Conservation (phyloP, 2,888 invertebrate species). For the Carpatolechia fugitivella region DNA sequence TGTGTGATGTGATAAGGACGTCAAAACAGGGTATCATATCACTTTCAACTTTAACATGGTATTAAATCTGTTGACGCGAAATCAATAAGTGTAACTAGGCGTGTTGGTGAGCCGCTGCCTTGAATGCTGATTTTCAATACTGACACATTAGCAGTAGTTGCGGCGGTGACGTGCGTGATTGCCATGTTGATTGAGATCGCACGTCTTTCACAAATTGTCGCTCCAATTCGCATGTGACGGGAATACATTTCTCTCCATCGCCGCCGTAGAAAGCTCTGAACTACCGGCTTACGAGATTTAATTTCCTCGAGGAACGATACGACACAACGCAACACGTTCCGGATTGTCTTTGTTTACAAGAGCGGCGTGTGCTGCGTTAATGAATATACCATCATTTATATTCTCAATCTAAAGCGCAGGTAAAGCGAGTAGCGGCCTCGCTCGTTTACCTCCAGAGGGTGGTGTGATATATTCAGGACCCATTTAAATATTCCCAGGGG, state of each 20-base stretch:
- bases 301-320: slow-evolving; percentile 21
- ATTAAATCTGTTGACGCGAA: slow-evolving; percentile 40
- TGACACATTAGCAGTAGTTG: slow-evolving; percentile 63
- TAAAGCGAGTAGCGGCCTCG: slow-evolving; percentile 57
- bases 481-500: slow-evolving; percentile 78
- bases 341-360: slow-evolving; percentile 29
- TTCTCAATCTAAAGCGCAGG: slow-evolving; percentile 64
- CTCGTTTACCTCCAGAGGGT: slow-evolving; percentile 62
- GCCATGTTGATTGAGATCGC: slow-evolving; percentile 67
- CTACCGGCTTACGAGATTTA: slow-evolving; percentile 9
- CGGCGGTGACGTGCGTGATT: slow-evolving; percentile 66
- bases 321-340: background rate
- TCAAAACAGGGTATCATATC: slow-evolving; percentile 36
- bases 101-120: slow-evolving; percentile 37
- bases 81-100: slow-evolving; percentile 54
- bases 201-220: slow-evolving; percentile 69
- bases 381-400: slow-evolving; percentile 65
- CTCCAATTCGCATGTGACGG: slow-evolving; percentile 65
- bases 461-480: slow-evolving; percentile 75
- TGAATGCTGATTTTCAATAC: slow-evolving; percentile 71
- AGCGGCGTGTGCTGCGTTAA: slow-evolving; percentile 47
- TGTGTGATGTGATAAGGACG: slow-evolving; percentile 36
- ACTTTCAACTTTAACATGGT: slow-evolving; percentile 31
- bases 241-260: slow-evolving; percentile 43
- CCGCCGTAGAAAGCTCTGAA: slow-evolving; percentile 18